Base-by-base conservation (phyloP, 2,113 vertebrate species). In the Malurus alboscapulatus region DNA sequence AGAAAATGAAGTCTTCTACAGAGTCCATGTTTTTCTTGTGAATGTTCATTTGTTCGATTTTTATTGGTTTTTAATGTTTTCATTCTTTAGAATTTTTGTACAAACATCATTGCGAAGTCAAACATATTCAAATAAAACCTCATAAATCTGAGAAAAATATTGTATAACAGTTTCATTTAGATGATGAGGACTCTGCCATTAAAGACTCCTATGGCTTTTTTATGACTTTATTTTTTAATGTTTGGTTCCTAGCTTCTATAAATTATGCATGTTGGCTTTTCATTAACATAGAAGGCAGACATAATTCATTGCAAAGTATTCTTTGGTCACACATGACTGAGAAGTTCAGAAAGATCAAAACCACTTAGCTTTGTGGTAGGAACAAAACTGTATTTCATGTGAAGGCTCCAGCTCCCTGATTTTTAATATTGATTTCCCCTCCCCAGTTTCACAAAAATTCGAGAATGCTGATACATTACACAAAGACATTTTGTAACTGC, bases 211-310 rank as follows among this genome's bases (percentile, higher is more conserved):
- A 84, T 94, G 95, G 96, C 72, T 95, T 84, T 96, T 96, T 96
- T 81, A 90, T 93, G 34, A 73, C 81, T 40, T 73, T 84, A 76
- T 91, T 74, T 90, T 81, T 61, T 13, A 71, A 94, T 90, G 92
- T 93, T 94, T 79, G 76, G 76, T 96, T 95, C 96, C 63, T 96
- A 87, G 73, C 83, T 92, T 96, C 94, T 93, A 97, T 98, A 97
- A 97, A 97, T 98, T 97, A 92, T 97, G 54, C 47, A 14, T 96
- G 81, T 94, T 96, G 97, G 88, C 85, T 97, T 98, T 98, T 98
- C 96, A 96, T 97, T 97, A 97, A 96, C 92, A 80, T 63, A 29
- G 94, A 96, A 96, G 76, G 92, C 93, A 93, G 95, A 94, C 94
- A 95, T 97, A 96, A 97, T 96, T 97, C 96, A 96, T 96, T 95